These are phyloP conservation scores for Aramus guarauna DNA, from an alignment of 2,113 vertebrate species.

Conservation along the genomic window DNA sequence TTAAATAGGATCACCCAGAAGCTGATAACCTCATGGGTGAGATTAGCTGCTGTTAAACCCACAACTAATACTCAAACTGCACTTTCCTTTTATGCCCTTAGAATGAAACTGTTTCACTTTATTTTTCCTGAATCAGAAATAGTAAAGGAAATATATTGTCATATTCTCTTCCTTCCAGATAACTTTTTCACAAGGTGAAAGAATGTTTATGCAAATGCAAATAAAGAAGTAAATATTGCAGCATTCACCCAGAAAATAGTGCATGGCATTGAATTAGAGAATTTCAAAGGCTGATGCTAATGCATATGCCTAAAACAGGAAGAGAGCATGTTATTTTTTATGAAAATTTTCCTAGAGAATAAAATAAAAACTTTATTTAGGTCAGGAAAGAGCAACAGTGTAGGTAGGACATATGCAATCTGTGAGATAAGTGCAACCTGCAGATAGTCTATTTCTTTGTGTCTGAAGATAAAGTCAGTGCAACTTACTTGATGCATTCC, in stretches of 20 bases:
- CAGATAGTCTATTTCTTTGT: not conserved
- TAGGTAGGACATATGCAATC: not conserved
- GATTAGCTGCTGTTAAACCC: slow-evolving; percentile 20
- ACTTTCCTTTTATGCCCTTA: not conserved
- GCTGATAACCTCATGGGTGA: slow-evolving; percentile 4
- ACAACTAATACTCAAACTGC: not conserved
- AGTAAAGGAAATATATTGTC: not conserved
- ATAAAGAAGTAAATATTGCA: not conserved
- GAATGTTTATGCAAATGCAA: not conserved
- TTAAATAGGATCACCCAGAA: slow-evolving; percentile 20
- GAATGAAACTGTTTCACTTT: not conserved
- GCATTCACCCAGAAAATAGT: not conserved
- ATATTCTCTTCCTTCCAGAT: not conserved
- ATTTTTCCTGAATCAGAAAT: not conserved
- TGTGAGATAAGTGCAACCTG: not conserved
- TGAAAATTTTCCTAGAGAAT: not conserved
- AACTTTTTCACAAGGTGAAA: not conserved
- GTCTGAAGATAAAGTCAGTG: not conserved
- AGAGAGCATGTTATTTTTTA: not conserved
- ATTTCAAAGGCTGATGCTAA: not conserved
- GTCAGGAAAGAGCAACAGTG: not conserved
- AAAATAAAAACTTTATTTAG: not conserved
- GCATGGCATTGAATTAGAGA: not conserved
- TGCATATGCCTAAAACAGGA: not conserved
- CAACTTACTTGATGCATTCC: not conserved